Evolutionary conservation across 2,888 invertebrate genomes (phyloP).

Genomic region (Encarsia formosa): DNA sequence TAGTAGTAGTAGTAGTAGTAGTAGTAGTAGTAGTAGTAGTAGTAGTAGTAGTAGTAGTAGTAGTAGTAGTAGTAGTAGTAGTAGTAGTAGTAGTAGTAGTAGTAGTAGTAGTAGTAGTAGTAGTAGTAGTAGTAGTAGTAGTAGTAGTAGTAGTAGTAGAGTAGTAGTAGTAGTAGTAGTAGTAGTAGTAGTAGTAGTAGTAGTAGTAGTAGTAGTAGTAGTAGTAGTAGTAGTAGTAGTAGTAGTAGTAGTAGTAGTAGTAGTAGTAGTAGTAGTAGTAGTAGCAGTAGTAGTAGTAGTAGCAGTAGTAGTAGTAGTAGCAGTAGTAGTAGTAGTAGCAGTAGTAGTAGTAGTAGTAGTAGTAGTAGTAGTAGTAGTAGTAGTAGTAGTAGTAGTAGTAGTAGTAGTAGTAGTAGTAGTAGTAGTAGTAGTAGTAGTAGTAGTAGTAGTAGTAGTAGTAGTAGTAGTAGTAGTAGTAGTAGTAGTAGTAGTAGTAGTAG

Average conservation of each 20-base stretch:
- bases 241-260: constrained; percentile 4
- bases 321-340: neutral
- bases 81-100: constrained; percentile 5
- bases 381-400: constrained; percentile 3
- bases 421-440: constrained; percentile 4
- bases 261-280: constrained; percentile 4
- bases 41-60: constrained; percentile 4
- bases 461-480: constrained; percentile 2
- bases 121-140: neutral
- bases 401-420: constrained; percentile 4
- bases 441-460: constrained; percentile 2
- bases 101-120: neutral
- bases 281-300: neutral
- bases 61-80: constrained; percentile 4
- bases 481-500: constrained; percentile 4
- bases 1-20: neutral
- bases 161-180: constrained; percentile 4
- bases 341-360: neutral
- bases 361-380: neutral
- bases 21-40: constrained; percentile 3
- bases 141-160: neutral
- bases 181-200: constrained; percentile 4
- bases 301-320: neutral
- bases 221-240: constrained; percentile 2
- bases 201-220: constrained; percentile 2